Base-by-base conservation (phyloP, 92 coral and sea anemone species). In the Actinostola sp. region DNA sequence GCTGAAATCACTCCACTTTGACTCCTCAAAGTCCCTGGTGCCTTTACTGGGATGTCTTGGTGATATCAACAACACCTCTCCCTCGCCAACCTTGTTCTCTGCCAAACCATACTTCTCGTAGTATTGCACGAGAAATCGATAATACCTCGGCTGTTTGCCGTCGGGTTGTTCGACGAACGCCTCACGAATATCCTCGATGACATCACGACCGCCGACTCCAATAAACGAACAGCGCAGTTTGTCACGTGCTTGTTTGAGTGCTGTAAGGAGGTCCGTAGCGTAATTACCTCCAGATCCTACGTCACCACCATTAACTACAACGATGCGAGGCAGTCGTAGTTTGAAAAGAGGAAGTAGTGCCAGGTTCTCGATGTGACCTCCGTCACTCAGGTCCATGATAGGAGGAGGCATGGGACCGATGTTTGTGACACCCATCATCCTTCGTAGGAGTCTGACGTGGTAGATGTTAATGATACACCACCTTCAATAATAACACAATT, bases 361-460 rank as follows among this genome's bases (percentile, higher is more conserved):
- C 68, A 92, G 88, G 73, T 92, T 92, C 66, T 92, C 97, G 53
- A 81, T 41, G 51, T 92, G 97, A 31, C 97, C 97, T 16, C 97
- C 97, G 73, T 92, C 97, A 43, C 89, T 84, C 51, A 92, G 61
- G 19, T 67, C 74, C 32, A 92, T 66, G n/a, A 92, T 65, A 8
- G 97, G 82, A 51, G 97, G 97, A 55, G 97, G 85, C 56, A 15
- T 84, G 81, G 93, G 91, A 3, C 97, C 97, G 21, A 75, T 50
- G 64, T 92, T 84, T 13, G 60, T 54, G 16, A 88, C 84, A 21
- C 80, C 81, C 50, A 71, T 49, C 29, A 82, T 30, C 64, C 78
- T 90, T 45, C 97, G 91, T 69, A 92, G 71, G 25, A 88, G 71
- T 55, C 93, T 77, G 36, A 92, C 89, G 61, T 92, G 97, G 48